Percentiles rank a stretch among this genome's conserved stretches.
phyloP scores from a whole-genome alignment of 2,113 vertebrate species.

The Onychostruthus taczanowskii region DNA sequence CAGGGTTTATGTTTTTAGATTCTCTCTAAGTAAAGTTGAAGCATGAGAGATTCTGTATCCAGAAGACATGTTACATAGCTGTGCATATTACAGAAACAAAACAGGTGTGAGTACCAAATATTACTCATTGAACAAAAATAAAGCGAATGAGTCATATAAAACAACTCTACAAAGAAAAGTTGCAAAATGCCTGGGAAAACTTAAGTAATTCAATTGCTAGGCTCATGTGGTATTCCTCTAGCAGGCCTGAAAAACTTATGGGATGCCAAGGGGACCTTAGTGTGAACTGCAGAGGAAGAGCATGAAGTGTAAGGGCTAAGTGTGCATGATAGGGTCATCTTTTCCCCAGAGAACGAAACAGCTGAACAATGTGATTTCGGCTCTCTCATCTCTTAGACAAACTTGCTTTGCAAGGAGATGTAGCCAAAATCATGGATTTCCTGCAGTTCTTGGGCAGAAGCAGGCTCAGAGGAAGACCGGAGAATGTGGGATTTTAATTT shows the following conservation, averaged over 20 bases:
- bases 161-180: conserved; percentile 15
- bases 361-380: background rate
- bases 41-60: background rate
- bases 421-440: background rate
- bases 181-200: conserved; percentile 35
- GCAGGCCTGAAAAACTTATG: background rate
- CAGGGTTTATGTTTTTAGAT: background rate
- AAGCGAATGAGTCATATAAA: conserved; percentile 24
- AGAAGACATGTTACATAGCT: background rate
- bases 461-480: background rate
- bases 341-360: background rate
- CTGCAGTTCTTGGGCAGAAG: background rate
- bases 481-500: background rate
- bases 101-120: background rate
- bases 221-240: background rate
- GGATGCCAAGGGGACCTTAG: background rate
- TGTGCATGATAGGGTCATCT: background rate
- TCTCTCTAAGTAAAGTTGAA: background rate
- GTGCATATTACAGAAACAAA: background rate
- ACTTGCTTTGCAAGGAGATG: background rate
- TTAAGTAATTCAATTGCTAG: background rate
- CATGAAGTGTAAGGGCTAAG: background rate
- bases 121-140: conserved; percentile 46
- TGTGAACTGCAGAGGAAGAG: background rate
- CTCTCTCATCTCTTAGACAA: background rate